phyloP scores from a whole-genome alignment of 2,888 invertebrate species.

The Pandemis heparana region DNA sequence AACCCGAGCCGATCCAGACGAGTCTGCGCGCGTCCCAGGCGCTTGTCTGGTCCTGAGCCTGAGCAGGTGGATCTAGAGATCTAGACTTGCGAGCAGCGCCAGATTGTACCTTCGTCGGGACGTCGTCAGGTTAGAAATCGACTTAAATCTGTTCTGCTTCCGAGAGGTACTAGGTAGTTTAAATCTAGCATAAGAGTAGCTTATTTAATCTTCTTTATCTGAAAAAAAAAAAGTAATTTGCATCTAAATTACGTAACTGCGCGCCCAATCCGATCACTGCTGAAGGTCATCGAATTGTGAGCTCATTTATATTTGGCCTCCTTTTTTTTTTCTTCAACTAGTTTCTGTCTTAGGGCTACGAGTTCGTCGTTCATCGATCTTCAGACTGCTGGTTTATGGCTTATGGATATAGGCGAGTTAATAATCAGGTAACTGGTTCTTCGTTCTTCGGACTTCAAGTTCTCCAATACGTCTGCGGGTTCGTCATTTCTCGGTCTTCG shows the following conservation, averaged over 20 bases:
- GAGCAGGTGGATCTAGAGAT: too few relatives aligned
- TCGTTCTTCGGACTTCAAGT: constrained; percentile 7
- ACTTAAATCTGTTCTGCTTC: background rate
- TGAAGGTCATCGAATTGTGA: background rate
- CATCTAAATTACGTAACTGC: background rate
- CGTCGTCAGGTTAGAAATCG: background rate
- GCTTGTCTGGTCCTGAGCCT: constrained; percentile 1
- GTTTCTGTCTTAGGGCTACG: background rate
- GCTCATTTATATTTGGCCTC: background rate
- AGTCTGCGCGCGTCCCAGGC: background rate
- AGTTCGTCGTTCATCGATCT: background rate
- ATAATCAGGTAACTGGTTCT: background rate
- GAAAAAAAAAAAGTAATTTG: background rate
- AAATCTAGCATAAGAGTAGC: background rate
- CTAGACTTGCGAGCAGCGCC: background rate
- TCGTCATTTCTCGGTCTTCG: background rate
- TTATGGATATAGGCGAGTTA: too few relatives aligned
- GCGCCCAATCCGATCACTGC: background rate
- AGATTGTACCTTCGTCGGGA: background rate
- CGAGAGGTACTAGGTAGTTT: background rate
- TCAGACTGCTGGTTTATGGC: background rate
- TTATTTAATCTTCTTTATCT: background rate
- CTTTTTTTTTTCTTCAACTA: too few relatives aligned
- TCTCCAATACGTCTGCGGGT: background rate
- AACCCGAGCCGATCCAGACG: background rate